Conservation (phyloP, 2,888 invertebrate species). For the Hofmannophila pseudospretella region DNA sequence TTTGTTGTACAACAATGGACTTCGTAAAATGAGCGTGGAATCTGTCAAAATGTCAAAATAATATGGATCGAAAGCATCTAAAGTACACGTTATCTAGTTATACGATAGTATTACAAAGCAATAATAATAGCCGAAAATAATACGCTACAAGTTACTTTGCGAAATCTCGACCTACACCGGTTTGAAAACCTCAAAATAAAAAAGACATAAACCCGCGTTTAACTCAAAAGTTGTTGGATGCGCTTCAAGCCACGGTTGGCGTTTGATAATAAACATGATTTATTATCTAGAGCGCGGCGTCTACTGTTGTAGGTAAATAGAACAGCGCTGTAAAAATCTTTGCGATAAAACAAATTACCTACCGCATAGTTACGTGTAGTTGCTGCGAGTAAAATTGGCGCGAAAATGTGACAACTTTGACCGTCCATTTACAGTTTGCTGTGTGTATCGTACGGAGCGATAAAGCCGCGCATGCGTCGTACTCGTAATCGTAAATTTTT, state of each 20-base stretch:
- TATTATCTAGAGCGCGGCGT: constrained; percentile 22
- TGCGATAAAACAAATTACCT: constrained; percentile 25
- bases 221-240: constrained; percentile 15
- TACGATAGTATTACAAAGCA: constrained; percentile 21
- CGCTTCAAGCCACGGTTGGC: constrained; percentile 6
- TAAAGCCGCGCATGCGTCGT: constrained; percentile 38
- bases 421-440: constrained; percentile 22
- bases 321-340: constrained; percentile 22
- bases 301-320: constrained; percentile 18
- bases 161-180: constrained; percentile 11
- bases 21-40: constrained; percentile 34
- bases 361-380: too few species aligned
- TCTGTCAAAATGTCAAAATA: constrained; percentile 50
- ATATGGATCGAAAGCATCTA: constrained; percentile 45
- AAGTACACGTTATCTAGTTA: constrained; percentile 33
- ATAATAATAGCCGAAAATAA: constrained; percentile 11
- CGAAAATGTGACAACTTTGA: constrained; percentile 44
- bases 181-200: constrained; percentile 14
- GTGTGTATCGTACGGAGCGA: constrained; percentile 23
- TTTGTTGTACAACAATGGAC: constrained; percentile 41
- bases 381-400: constrained; percentile 40
- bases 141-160: constrained; percentile 11
- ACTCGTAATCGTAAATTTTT: constrained; percentile 47
- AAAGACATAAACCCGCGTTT: constrained; percentile 15
- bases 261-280: constrained; percentile 31